Conservation (phyloP, 2,888 invertebrate species). For the Drosophila greeni region DNA sequence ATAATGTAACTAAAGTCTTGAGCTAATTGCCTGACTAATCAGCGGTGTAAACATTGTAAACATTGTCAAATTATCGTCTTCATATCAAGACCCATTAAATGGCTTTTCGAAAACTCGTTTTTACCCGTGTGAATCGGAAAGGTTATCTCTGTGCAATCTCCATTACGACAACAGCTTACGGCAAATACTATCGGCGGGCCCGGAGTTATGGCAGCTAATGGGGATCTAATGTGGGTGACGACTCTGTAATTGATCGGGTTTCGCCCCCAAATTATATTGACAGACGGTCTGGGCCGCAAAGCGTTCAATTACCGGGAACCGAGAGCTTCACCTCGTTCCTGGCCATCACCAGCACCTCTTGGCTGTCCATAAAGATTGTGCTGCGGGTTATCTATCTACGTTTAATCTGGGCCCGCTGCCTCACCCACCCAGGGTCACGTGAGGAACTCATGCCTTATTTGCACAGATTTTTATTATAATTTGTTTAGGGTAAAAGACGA, state of each 20-base stretch:
- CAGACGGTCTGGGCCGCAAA: conserved; percentile 22
- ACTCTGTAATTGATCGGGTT: conserved; percentile 5
- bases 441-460: conserved; percentile 44
- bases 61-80: conserved; percentile 2
- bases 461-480: conserved; percentile 41
- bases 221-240: conserved; percentile 14
- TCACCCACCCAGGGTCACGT: conserved; percentile 30
- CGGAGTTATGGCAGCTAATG: conserved; percentile 23
- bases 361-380: conserved; percentile 60
- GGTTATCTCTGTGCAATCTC: conserved; percentile 28
- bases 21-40: background rate
- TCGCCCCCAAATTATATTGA: conserved; percentile 14
- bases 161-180: conserved; percentile 15
- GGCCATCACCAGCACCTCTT: conserved; percentile 26
- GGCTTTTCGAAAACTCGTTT: conserved; percentile 10
- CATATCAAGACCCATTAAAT: conserved; percentile 7
- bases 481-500: conserved; percentile 30
- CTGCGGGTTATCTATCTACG: conserved; percentile 56
- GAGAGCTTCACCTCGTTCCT: conserved; percentile 10
- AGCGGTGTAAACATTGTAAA: conserved; percentile 15
- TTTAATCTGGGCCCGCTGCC: conserved; percentile 47
- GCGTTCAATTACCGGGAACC: conserved; percentile 18
- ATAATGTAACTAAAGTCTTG: background rate
- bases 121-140: conserved; percentile 15
- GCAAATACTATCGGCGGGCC: conserved; percentile 20